Conservation (phyloP, 2,797 vertebrate species). For the Serranus cabrilla region DNA sequence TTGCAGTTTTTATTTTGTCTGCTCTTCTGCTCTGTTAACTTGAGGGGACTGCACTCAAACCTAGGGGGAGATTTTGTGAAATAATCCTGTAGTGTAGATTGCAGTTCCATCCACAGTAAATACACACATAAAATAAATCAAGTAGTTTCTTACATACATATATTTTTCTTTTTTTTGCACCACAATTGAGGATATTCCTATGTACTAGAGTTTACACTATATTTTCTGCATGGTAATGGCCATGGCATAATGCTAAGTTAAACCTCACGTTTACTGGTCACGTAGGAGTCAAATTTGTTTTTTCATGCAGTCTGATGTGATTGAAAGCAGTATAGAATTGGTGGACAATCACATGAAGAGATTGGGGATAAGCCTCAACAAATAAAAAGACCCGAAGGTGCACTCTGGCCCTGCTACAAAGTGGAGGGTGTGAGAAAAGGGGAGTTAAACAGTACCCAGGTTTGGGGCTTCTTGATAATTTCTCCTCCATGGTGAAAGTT, state of each 20-base stretch:
- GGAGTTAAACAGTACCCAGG: conserved; percentile 73
- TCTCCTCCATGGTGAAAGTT: conserved; percentile 60
- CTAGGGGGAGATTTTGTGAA: conserved; percentile 35
- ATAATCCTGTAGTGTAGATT: conserved; percentile 22
- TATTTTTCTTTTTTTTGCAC: too few species aligned
- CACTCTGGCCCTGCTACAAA: conserved; percentile 77
- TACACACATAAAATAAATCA: too few species aligned
- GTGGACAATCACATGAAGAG: conserved; percentile 65
- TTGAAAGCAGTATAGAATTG: conserved; percentile 72
- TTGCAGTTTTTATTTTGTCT: conserved; percentile 64
- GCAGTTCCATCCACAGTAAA: conserved; percentile 26
- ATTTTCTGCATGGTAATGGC: conserved; percentile 27
- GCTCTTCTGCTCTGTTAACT: conserved; percentile 48
- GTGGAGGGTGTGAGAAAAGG: conserved; percentile 81
- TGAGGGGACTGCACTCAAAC: conserved; percentile 46
- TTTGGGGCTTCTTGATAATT: conserved; percentile 74
- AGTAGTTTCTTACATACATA: too few species aligned
- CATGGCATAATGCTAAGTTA: conserved; percentile 51
- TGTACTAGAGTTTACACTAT: conserved; percentile 30
- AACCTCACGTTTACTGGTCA: conserved; percentile 61
- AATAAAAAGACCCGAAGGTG: conserved; percentile 71
- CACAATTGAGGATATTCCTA: conserved; percentile 5
- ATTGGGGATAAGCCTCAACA: conserved; percentile 64
- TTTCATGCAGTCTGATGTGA: conserved; percentile 60
- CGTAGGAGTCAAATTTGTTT: conserved; percentile 56